These are phyloP conservation scores for Dicerorhinus sumatrensis DNA, from an alignment of 2,113 vertebrate species.

Conservation along the genomic window DNA sequence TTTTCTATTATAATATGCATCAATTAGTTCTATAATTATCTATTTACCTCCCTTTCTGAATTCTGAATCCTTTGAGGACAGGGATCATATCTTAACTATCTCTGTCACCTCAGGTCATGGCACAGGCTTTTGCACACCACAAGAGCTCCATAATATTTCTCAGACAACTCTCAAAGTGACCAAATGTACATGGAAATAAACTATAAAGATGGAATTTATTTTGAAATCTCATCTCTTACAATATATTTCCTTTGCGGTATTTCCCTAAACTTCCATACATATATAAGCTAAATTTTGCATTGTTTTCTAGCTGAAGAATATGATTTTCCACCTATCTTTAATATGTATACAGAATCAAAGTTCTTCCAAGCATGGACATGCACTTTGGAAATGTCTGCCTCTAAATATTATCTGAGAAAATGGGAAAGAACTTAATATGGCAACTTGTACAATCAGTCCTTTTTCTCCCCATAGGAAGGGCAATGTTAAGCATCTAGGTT, in stretches of 20 bases:
- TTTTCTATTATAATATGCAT: not conserved
- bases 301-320: not conserved
- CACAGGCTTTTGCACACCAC: not conserved
- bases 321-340: not conserved
- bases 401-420: not conserved
- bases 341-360: not conserved
- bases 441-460: not conserved
- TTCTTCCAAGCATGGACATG: not conserved
- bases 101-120: not conserved
- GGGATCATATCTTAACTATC: not conserved
- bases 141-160: not conserved
- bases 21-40: not conserved
- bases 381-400: not conserved
- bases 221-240: not conserved
- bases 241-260: not conserved
- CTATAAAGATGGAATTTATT: not conserved
- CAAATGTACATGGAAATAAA: not conserved
- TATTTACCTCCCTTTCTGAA: not conserved
- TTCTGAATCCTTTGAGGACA: not conserved
- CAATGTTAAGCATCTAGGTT: not conserved
- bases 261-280: not conserved
- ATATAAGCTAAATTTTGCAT: not conserved
- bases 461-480: not conserved
- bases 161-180: not conserved
- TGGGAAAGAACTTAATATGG: not conserved